Conservation (phyloP, 2,113 vertebrate species). For the Notiomystis cincta region DNA sequence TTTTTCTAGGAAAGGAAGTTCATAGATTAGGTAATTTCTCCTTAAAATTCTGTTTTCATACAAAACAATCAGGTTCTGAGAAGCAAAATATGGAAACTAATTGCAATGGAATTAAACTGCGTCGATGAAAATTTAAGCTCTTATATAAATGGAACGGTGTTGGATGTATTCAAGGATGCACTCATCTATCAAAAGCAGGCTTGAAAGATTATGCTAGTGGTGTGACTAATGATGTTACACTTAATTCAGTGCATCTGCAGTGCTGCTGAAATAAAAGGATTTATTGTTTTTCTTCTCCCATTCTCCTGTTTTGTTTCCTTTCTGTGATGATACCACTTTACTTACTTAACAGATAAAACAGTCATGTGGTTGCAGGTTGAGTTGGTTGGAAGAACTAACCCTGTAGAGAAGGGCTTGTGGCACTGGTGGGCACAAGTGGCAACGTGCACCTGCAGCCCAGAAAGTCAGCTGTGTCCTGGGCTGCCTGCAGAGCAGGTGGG, state of each 20-base stretch:
- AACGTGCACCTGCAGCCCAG: background rate
- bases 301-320: background rate
- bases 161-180: background rate
- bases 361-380: background rate
- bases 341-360: background rate
- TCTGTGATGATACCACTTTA: background rate
- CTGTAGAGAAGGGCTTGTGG: accelerated
- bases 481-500: background rate
- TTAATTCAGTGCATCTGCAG: background rate
- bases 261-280: background rate
- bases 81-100: background rate
- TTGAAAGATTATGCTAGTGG: background rate
- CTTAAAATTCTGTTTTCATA: background rate
- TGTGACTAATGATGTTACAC: conserved; percentile 5
- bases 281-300: background rate
- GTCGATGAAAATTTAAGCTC: background rate
- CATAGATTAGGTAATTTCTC: background rate
- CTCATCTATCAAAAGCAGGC: background rate
- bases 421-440: background rate
- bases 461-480: background rate
- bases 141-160: background rate
- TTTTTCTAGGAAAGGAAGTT: background rate
- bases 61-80: background rate
- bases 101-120: background rate
- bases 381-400: background rate